Conservation (phyloP, 2,888 invertebrate species). For the Eupithecia vulgata region DNA sequence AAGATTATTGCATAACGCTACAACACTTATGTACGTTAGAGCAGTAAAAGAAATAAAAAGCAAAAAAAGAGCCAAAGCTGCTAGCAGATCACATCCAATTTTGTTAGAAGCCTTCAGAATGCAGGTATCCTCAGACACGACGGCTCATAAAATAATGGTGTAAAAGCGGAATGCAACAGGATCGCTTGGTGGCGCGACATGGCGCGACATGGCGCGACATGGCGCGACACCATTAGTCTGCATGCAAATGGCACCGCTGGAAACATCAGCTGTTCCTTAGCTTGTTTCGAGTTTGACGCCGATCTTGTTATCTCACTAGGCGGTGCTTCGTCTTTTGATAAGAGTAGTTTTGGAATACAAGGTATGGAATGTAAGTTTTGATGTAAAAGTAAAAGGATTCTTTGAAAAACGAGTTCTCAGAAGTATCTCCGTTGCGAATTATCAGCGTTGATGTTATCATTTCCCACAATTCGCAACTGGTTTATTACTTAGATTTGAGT, state of each 20-base stretch:
- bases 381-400: neutral
- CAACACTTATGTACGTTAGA: neutral
- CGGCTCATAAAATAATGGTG: constrained; percentile 35
- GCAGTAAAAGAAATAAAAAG: constrained; percentile 10
- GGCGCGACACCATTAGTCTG: constrained; percentile 2
- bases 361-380: neutral
- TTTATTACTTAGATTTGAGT: too few relatives aligned
- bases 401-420: too few relatives aligned
- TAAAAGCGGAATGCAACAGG: constrained; percentile 46
- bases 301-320: neutral
- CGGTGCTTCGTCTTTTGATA: neutral
- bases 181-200: constrained; percentile 54
- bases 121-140: constrained; percentile 24
- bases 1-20: neutral
- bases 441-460: too few relatives aligned
- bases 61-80: constrained; percentile 50
- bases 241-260: neutral
- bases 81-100: constrained; percentile 43
- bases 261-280: neutral
- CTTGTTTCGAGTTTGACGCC: neutral
- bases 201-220: neutral
- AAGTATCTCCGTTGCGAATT: too few relatives aligned
- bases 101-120: constrained; percentile 24
- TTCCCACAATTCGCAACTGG: too few relatives aligned
- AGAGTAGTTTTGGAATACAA: neutral